Conservation (phyloP, 2,888 invertebrate species). For the Drosophila siamana region DNA sequence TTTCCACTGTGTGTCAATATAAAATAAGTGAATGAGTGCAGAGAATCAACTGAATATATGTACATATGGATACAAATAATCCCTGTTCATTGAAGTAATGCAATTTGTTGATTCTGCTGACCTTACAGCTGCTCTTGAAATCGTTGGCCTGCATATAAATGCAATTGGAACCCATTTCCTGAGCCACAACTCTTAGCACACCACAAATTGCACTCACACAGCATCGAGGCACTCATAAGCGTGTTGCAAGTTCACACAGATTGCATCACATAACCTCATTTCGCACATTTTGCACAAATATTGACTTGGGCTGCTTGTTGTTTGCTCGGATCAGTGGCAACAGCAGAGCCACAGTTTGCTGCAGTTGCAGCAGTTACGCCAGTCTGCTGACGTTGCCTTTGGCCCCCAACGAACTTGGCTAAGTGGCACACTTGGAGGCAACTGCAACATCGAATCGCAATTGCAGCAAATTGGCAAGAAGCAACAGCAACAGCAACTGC, state of each 20-base stretch:
- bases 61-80: too few species aligned
- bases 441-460: constrained; percentile 61
- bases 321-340: constrained; percentile 26
- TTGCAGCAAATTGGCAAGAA: constrained; percentile 75
- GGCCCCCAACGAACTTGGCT: constrained; percentile 55
- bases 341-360: constrained; percentile 12
- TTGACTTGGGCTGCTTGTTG: constrained; percentile 62
- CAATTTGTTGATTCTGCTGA: constrained; percentile 32
- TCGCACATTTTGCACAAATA: constrained; percentile 69
- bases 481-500: constrained; percentile 38
- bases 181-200: constrained; percentile 22
- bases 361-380: constrained; percentile 28
- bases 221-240: constrained; percentile 21
- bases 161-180: constrained; percentile 39
- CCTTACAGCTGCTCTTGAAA: constrained; percentile 37
- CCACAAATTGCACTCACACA: constrained; percentile 44
- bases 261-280: constrained; percentile 73
- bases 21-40: too few species aligned
- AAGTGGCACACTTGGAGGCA: constrained; percentile 74
- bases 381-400: constrained; percentile 53
- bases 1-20: too few species aligned
- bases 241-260: constrained; percentile 58
- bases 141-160: constrained; percentile 53
- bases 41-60: too few species aligned
- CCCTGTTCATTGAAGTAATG: constrained; percentile 9